Base-by-base conservation (phyloP, 2,113 vertebrate species). In the Corydoras maculifer region DNA sequence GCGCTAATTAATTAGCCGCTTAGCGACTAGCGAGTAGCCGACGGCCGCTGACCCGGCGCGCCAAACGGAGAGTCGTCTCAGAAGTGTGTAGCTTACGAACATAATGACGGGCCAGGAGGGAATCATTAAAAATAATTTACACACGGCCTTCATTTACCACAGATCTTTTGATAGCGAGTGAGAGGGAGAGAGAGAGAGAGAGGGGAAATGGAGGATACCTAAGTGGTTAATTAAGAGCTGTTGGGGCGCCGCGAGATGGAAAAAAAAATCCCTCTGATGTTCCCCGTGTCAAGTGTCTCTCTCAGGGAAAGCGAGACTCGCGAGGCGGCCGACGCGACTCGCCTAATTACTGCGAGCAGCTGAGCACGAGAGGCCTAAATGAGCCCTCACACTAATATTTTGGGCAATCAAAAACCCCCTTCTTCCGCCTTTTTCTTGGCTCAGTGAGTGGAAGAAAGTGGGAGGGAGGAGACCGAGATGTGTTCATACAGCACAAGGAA, bases 81-180 rank as follows among this genome's bases (percentile, higher is more conserved):
- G 93, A 96, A 97, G 96, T 92, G 93, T 96, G 92, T 93, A 94
- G 93, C 96, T 60, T 96, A 94, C 93, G 96, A 95, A 97, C 94
- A 96, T 99, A 98, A 99, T 94, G 97, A 96, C 92, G 94, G 92
- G 96, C 96, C 97, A 98, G 96, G 94, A 96, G 97, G 96, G 97
- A 97, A 95, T 97, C 95, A 98, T 98, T 99, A 99, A 98, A 99
- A 99, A 97, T 98, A 97, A 99, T 99, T 98, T 98, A 98, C 97
- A 98, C 94, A 97, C 14, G 95, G 96, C 94, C 96, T 99, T 98
- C 95, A 97, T 98, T 99, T 98, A 98, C 94, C 93, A 93, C 94
- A 93, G 94, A 95, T 96, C 96, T 96, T 99, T 97, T 99, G 96
- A 99, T 97, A 98, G 93, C 87, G 74, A 3, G 8, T 8, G 87